Evolutionary conservation across 2,797 vertebrate species (phyloP), one percentile per base, ranked within the genome.

Genomic region (Euphonia xanthogaster): DNA sequence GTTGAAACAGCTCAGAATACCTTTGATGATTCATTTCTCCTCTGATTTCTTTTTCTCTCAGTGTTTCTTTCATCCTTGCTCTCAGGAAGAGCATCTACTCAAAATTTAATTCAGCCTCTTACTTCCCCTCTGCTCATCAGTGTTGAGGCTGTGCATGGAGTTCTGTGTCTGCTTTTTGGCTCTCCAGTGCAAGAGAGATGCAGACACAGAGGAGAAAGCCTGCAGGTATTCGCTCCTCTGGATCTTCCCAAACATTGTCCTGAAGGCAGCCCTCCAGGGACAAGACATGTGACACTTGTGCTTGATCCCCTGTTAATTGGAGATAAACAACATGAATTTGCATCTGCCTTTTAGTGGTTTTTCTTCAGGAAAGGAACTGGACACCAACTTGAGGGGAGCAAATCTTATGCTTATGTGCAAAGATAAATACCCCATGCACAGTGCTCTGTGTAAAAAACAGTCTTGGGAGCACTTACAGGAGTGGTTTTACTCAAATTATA

Each of bases 151-250:
- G 4, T 3, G 23, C 3, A 7, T 27, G 42, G n/a, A 39, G 22
- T 25, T 24, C 2, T 73, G 9, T 33, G 13, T 23, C 28, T 31
- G 31, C 3, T 53, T n/a, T 15, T 57, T 44, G 16, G 9, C 3
- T 90, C 20, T 35, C 35, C 33, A 28, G 14, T 27, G 7, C 17
- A 37, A 61, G 28, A 44, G 12, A 51, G 9, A n/a, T 16, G 57
- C 0, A 1, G n/a, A 58, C 54, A 50, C 4, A n/a, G 30, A 3
- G 4, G 23, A 48, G 3, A 12, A 9, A 78, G 4, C 19, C 18
- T 25, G 27, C 10, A 33, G 28, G 15, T 33, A 6, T 23, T 17
- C 33, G 7, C 21, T 63, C 28, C n/a, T 45, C 11, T 68, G 35
- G 30, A 60, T 37, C 54, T 66, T 65, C 28, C 47, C 31, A 35